Evolutionary conservation across 1,140 invertebrate species (phyloP), one percentile per base, ranked within the genome.

Genomic region (Bilobella aurantiaca): DNA sequence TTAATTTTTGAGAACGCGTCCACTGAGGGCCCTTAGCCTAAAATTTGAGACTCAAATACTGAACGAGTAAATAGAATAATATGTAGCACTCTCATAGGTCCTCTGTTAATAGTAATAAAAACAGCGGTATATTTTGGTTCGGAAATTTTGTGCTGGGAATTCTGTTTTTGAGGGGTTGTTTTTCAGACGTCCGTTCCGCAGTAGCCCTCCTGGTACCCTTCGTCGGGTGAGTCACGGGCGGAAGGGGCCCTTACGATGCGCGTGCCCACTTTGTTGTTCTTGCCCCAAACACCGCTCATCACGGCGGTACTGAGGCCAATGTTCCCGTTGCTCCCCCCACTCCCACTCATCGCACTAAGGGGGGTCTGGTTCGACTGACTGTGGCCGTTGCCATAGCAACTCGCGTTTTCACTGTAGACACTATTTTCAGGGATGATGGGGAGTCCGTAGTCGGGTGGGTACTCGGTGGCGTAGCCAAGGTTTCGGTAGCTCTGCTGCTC

Each of bases 171-270:
- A n/a, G n/a, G n/a, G n/a, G n/a, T n/a, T n/a, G n/a, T n/a, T n/a
- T n/a, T 75, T 83, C 83, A 93, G 75, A 93, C 91, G 77, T 93
- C 90, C 25, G 90, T 93, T 47, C 89, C 90, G 76, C 89, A 91
- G 66, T 76, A 71, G 14, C 89, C 89, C 79, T 93, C 91, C 76
- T 92, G 90, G 74, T 91, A 93, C 21, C 90, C 88, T 77, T 93
- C 90, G 74, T 93, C 91, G 21, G 89, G 88, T 1, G 89, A 89
- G 76, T 88, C 90, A 73, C 89, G 83, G 67, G 85, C 89, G 70
- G 85, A 87, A 67, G 82, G 68, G 5, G 71, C 71, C 3, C 69
- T 5, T 3, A 49, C 69, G 61, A 73, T 70, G 47, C 85, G 1
- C 90, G 81, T 14, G 87, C 89, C 59, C 88, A 85, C 75, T 90